Base-by-base conservation (phyloP, 1,140 invertebrate species). In the Sinonovacula constricta region DNA sequence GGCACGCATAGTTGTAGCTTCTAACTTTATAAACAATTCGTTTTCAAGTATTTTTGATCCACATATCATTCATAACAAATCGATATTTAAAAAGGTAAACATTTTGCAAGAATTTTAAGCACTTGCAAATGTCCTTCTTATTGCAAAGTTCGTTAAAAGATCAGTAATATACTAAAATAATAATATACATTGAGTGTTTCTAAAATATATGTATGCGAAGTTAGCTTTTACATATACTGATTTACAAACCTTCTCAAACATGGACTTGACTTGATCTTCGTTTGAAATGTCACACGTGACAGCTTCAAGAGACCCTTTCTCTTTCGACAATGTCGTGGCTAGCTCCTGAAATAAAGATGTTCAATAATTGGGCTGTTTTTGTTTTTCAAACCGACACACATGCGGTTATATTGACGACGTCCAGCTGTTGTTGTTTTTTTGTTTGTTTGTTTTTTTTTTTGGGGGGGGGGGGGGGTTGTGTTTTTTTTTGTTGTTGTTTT, bases 271-370 rank as follows among this genome's bases (percentile, higher is more conserved):
- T 0, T 95, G 93, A 1, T 93, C 91, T 84, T 93, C 93, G n/a
- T 93, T 93, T 1, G 91, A 90, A 1, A 96, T 85, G 86, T 96
- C 95, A 86, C 95, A 95, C 78, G 93, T 81, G n/a, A 87, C 77
- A 3, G 85, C 80, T 10, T 72, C 74, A 28, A 88, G 26, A 7
- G 31, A 36, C 0, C 87, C 88, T 26, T 68, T 71, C 34, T 82
- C 74, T 10, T 24, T 56, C 28, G 80, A 81, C 22, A 86, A 62
- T n/a, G 81, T 81, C 14, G 59, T 68, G 14, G 69, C 62, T 22
- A 85, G 53, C 22, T 77, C 80, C 83, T 87, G 57, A 15, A 80
- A 36, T 10, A 51, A 53, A 69, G 62, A 18, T 54, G 22, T 12
- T 67, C 56, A 14, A 59, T 10, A 15, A 26, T 10, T 10, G 10